These are phyloP conservation scores for Caloenas nicobarica DNA, from an alignment of 2,113 vertebrate genomes.

Conservation along the genomic window DNA sequence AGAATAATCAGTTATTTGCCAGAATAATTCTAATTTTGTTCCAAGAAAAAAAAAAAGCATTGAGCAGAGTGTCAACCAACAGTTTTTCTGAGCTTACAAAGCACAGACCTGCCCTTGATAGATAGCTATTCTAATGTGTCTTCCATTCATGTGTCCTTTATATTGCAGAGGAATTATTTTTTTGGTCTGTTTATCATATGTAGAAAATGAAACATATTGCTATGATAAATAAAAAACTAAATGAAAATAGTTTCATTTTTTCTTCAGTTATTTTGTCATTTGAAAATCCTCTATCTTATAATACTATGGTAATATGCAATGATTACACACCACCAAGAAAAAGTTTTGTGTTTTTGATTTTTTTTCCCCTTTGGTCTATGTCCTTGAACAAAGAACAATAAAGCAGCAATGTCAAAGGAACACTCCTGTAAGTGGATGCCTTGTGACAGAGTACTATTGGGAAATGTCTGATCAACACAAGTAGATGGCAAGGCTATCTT, in stretches of 20 bases:
- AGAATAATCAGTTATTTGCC: not conserved
- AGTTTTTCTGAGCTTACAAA: not conserved
- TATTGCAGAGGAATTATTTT: not conserved
- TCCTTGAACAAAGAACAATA: constrained; percentile 43
- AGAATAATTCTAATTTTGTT: not conserved
- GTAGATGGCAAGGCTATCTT: not conserved
- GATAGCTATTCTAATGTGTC: not conserved
- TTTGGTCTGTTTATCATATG: not conserved
- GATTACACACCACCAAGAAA: not conserved
- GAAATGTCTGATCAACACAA: constrained; percentile 9
- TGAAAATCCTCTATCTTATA: not conserved
- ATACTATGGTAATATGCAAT: not conserved
- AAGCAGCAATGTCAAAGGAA: constrained; percentile 27
- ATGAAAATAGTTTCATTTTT: not conserved
- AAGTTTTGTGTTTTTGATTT: not conserved
- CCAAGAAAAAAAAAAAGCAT: not conserved
- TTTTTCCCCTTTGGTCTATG: not conserved
- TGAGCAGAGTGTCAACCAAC: not conserved
- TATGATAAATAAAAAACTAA: not conserved
- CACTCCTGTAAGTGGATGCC: not conserved
- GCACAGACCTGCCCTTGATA: not conserved
- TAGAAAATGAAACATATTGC: not conserved
- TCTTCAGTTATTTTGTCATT: not conserved
- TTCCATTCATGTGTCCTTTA: not conserved
- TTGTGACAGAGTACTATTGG: not conserved